Percentiles rank a stretch among this genome's conserved stretches.
phyloP scores from a whole-genome alignment of 2,113 vertebrate species.

The Podilymbus podiceps region DNA sequence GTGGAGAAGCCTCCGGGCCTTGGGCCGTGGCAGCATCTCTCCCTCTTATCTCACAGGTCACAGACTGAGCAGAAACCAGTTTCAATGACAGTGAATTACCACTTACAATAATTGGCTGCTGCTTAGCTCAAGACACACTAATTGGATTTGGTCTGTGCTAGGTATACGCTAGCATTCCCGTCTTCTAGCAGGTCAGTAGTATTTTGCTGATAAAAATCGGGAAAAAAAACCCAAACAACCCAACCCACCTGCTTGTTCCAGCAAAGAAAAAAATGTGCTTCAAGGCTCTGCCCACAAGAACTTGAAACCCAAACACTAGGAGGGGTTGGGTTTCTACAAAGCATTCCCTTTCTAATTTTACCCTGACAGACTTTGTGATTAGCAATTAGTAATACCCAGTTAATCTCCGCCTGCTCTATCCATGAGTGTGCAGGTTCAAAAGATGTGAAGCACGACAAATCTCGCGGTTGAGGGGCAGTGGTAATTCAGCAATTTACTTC shows the following conservation, averaged over 20 bases:
- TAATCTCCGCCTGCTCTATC: constrained; percentile 50
- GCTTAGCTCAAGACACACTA: constrained; percentile 13
- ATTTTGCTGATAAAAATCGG: neutral
- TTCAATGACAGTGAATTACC: constrained; percentile 2
- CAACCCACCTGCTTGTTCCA: neutral
- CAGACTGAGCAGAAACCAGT: neutral
- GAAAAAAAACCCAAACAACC: fast-evolving
- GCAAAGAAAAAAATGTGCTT: neutral
- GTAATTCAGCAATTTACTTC: neutral
- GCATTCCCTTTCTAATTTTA: constrained; percentile 26
- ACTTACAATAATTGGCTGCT: constrained; percentile 4
- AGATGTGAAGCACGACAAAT: neutral
- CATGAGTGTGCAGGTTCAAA: neutral
- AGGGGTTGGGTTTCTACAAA: neutral
- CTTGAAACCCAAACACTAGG: neutral
- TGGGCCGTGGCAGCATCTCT: fast-evolving
- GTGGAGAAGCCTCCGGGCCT: neutral
- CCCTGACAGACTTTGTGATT: constrained; percentile 50
- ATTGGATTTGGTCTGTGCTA: constrained; percentile 14
- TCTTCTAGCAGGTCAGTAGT: neutral
- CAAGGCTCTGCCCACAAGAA: neutral
- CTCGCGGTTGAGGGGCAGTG: neutral
- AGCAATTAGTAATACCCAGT: constrained; percentile 30
- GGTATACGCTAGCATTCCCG: neutral
- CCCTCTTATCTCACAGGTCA: fast-evolving